phyloP scores from a whole-genome alignment of 2,113 vertebrate species.

The Cepphus grylle region DNA sequence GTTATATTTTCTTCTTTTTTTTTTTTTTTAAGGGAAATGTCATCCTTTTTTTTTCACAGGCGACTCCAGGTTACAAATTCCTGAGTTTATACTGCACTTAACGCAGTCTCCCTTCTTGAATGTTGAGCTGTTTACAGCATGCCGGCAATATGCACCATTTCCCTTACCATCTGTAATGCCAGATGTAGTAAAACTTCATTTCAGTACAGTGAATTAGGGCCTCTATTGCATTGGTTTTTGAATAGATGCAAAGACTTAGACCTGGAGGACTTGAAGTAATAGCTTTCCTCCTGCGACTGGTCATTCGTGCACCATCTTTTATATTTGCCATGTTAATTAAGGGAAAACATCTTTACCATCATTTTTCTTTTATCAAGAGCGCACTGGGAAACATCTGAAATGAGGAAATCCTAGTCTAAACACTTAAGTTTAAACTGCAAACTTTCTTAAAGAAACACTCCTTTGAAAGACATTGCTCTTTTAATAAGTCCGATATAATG shows the following conservation, averaged over 20 bases:
- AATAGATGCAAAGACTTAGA: constrained; percentile 13
- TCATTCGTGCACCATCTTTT: not conserved
- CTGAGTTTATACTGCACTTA: constrained; percentile 66
- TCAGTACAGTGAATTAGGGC: constrained; percentile 49
- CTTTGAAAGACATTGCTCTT: constrained; percentile 28
- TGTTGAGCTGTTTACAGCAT: constrained; percentile 49
- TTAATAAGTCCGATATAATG: constrained; percentile 40
- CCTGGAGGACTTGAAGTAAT: constrained; percentile 33
- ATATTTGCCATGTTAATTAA: not conserved
- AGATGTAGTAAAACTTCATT: constrained; percentile 57
- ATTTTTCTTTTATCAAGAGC: constrained; percentile 7
- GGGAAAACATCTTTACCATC: constrained; percentile 21
- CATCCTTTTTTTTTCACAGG: not conserved
- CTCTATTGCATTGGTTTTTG: not conserved
- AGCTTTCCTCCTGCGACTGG: not conserved
- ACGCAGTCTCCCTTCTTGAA: constrained; percentile 42
- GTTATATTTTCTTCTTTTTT: not conserved
- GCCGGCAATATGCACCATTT: constrained; percentile 47
- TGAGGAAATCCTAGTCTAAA: constrained; percentile 59
- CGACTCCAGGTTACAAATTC: constrained; percentile 47
- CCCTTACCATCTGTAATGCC: constrained; percentile 56
- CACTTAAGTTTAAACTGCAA: constrained; percentile 53
- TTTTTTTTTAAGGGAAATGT: constrained; percentile 32
- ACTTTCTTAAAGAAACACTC: constrained; percentile 53
- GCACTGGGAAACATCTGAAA: constrained; percentile 45